Percentiles rank a stretch among this genome's conserved stretches.
These are phyloP conservation scores for Unio pictorum DNA, from an alignment of 2,888 invertebrate genomes.

Conservation along the genomic window DNA sequence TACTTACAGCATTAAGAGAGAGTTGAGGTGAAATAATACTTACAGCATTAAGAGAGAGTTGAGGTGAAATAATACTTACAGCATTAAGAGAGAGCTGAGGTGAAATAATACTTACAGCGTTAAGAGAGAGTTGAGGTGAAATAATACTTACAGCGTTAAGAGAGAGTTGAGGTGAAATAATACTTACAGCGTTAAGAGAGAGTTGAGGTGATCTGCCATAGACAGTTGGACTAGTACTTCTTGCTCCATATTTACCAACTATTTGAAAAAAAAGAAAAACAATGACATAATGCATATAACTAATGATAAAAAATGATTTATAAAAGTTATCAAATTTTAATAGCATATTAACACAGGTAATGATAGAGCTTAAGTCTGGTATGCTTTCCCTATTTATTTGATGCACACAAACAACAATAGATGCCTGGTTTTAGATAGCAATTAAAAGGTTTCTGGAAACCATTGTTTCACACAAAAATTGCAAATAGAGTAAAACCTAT, in stretches of 20 bases:
- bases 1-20: slow-evolving; percentile 32
- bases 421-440: too few relatives aligned
- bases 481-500: too few relatives aligned
- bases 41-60: slow-evolving; percentile 46
- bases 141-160: slow-evolving; percentile 22
- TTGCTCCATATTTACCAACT: slow-evolving; percentile 54
- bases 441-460: too few relatives aligned
- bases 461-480: too few relatives aligned
- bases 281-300: not conserved
- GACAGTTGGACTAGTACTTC: slow-evolving; percentile 48
- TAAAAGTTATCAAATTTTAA: too few relatives aligned
- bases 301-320: not conserved
- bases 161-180: slow-evolving; percentile 52
- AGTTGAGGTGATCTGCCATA: slow-evolving; percentile 60
- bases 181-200: slow-evolving; percentile 33
- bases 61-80: slow-evolving; percentile 34
- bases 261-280: slow-evolving; percentile 13
- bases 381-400: too few relatives aligned
- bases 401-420: too few relatives aligned
- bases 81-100: slow-evolving; percentile 58
- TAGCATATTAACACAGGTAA: too few relatives aligned
- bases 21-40: slow-evolving; percentile 47
- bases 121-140: slow-evolving; percentile 58
- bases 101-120: slow-evolving; percentile 22
- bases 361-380: too few relatives aligned